Conservation (phyloP, 1,140 invertebrate species). For the Drosophila tropicalis region DNA sequence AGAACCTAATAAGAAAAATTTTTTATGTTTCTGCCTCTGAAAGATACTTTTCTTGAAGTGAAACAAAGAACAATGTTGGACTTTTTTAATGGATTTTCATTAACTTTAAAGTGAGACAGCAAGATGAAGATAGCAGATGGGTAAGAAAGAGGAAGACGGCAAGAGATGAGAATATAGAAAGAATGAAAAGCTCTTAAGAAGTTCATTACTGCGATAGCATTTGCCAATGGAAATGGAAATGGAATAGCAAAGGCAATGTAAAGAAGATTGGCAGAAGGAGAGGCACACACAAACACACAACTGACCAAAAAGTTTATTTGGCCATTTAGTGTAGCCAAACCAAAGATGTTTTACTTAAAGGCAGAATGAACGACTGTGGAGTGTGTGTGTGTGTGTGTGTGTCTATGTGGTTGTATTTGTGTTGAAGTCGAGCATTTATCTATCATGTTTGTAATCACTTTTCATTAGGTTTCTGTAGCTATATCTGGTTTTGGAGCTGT, state of each 20-base stretch:
- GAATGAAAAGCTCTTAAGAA: slow-evolving; percentile 79
- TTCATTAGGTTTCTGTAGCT: slow-evolving; percentile 76
- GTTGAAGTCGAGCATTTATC: slow-evolving; percentile 60
- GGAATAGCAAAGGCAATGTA: neutral
- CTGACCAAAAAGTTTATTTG: slow-evolving; percentile 77
- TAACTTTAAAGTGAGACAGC: slow-evolving; percentile 53
- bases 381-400: slow-evolving; percentile 19
- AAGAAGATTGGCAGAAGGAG: neutral
- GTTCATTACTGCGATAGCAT: slow-evolving; percentile 77
- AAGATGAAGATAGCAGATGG: slow-evolving; percentile 5
- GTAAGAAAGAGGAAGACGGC: neutral
- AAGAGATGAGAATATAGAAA: slow-evolving; percentile 15
- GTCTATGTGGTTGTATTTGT: slow-evolving; percentile 16
- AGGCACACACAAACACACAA: slow-evolving; percentile 4
- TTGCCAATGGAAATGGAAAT: slow-evolving; percentile 27
- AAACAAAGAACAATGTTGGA: slow-evolving; percentile 63
- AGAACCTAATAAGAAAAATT: slow-evolving; percentile 25
- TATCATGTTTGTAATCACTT: slow-evolving; percentile 82
- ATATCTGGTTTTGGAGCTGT: neutral
- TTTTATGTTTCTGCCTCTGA: neutral
- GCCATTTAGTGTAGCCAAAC: slow-evolving; percentile 73
- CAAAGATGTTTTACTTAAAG: slow-evolving; percentile 75
- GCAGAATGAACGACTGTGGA: slow-evolving; percentile 18
- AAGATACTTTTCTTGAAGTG: slow-evolving; percentile 10
- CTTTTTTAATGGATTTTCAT: slow-evolving; percentile 81